Evolutionary conservation across 2,888 invertebrate species (phyloP).

Genomic region (Linnaemya vulpina): DNA sequence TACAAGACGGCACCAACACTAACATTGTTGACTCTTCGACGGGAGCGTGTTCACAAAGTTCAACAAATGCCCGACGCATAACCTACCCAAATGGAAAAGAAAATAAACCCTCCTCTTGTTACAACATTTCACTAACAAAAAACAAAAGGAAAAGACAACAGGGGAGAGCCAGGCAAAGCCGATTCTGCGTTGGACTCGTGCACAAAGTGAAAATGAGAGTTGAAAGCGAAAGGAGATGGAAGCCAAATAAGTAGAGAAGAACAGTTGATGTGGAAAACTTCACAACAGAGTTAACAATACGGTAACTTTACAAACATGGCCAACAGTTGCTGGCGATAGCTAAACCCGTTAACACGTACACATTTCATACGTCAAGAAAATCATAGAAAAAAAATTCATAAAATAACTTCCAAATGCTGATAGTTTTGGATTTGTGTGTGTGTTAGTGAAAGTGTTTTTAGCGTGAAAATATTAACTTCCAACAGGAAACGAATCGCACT

Average conservation of each 20-base stretch:
- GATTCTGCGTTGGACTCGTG: constrained; percentile 41
- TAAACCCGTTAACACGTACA: constrained; percentile 65
- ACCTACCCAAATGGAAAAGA: constrained; percentile 46
- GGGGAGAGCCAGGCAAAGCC: background rate
- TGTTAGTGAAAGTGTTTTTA: background rate
- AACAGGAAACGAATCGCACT: background rate
- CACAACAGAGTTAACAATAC: constrained; percentile 64
- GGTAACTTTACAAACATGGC: constrained; percentile 59
- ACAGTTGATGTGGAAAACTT: constrained; percentile 38
- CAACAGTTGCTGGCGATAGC: constrained; percentile 69
- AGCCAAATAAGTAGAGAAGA: background rate
- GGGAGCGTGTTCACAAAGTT: background rate
- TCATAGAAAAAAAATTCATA: background rate
- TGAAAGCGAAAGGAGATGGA: constrained; percentile 35
- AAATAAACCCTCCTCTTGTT: constrained; percentile 21
- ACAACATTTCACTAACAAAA: constrained; percentile 29
- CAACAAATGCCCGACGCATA: constrained; percentile 30
- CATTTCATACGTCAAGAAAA: background rate
- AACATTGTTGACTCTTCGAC: constrained; percentile 12
- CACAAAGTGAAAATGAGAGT: constrained; percentile 55
- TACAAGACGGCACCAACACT: background rate
- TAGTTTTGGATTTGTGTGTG: background rate
- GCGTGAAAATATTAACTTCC: background rate
- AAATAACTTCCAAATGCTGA: constrained; percentile 4
- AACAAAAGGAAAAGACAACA: background rate